phyloP scores from a whole-genome alignment of 2,797 vertebrate genomes.

The Danionella dracula region DNA sequence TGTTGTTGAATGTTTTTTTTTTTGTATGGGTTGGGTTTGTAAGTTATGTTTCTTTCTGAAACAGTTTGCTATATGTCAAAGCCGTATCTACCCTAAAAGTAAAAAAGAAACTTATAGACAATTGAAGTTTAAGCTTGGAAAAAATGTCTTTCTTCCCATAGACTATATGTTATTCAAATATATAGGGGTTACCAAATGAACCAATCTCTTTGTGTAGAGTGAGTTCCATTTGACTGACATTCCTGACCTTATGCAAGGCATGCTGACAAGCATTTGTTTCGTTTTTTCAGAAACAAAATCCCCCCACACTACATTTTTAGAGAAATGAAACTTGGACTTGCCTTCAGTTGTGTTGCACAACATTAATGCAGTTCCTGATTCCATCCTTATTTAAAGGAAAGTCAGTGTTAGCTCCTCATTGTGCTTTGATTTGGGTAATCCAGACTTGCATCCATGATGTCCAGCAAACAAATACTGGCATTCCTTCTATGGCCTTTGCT shows the following conservation, averaged over 20 bases:
- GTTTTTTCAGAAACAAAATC: neutral
- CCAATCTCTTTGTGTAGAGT: neutral
- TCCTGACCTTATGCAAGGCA: neutral
- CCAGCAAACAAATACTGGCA: constrained; percentile 44
- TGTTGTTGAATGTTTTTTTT: too few relatives aligned
- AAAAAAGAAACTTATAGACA: too few relatives aligned
- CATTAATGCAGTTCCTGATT: neutral
- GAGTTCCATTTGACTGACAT: neutral
- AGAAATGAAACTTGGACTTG: constrained; percentile 18
- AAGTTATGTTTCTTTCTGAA: too few relatives aligned
- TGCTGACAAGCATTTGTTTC: neutral
- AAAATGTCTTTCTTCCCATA: too few relatives aligned
- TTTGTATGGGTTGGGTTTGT: too few relatives aligned
- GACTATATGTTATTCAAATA: too few relatives aligned
- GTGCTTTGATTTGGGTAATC: neutral
- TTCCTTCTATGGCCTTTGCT: constrained; percentile 47
- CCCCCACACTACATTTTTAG: neutral
- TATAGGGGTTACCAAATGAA: too few relatives aligned
- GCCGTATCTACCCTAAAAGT: too few relatives aligned
- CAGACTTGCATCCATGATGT: neutral
- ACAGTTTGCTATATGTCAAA: too few relatives aligned
- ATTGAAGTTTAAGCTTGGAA: too few relatives aligned
- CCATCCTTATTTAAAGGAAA: neutral
- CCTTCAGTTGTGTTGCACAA: neutral
- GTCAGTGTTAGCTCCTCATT: neutral